A percentile compares a stretch with the other conserved stretches of the same genome.
Conservation (phyloP, 2,888 invertebrate genomes). For the Acronicta psi region DNA sequence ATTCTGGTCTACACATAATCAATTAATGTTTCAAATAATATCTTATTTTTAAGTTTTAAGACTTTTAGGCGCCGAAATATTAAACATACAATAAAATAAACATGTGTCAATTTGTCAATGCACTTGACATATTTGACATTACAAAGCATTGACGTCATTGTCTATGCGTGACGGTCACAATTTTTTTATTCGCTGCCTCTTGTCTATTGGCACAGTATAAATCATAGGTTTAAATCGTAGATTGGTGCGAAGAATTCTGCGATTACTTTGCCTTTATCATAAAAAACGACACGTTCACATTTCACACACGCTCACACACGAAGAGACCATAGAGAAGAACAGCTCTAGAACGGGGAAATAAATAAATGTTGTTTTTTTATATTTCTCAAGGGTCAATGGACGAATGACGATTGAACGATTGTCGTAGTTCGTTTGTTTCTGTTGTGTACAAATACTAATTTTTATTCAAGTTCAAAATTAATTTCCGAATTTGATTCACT, state of each 20-base stretch:
- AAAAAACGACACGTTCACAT: no score
- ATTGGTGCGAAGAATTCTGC: no score
- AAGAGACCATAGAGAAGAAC: no score
- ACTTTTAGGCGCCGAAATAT: constrained; percentile 56
- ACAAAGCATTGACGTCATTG: no score
- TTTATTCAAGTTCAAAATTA: not conserved
- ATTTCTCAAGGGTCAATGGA: constrained; percentile 46
- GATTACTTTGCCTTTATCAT: no score
- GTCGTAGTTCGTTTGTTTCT: constrained; percentile 36
- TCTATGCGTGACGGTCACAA: no score
- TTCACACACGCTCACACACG: no score
- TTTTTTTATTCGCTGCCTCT: no score
- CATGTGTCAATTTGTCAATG: no score
- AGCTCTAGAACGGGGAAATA: constrained; percentile 42
- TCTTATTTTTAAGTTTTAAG: not conserved
- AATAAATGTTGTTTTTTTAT: constrained; percentile 1
- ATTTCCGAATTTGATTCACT: not conserved
- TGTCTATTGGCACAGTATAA: no score
- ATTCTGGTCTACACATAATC: constrained; percentile 22
- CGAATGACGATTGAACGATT: constrained; percentile 34
- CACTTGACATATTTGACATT: no score
- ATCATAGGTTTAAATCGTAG: no score
- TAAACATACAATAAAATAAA: not conserved
- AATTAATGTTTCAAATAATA: constrained; percentile 1
- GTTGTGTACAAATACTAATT: constrained; percentile 40